Evolutionary conservation across 2,113 vertebrate species (phyloP), one percentile per base, ranked within the genome.

Genomic region (Seriola rivoliana): DNA sequence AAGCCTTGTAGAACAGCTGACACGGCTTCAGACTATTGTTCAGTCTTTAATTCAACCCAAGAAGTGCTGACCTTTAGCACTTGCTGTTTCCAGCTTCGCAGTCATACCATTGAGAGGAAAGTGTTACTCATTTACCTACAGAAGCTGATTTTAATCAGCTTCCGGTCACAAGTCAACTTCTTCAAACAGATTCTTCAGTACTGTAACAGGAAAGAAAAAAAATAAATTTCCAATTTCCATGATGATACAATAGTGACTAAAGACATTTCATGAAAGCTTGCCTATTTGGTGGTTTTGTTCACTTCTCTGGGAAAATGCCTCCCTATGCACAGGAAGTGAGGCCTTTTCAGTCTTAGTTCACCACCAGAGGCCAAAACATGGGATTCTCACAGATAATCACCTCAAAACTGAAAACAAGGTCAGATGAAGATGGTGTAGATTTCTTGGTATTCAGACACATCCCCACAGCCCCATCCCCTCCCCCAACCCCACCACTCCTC

Each of bases 361-460:
- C 40, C 40, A 42, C 40, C 40, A 42, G 40, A 8, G 40, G 40
- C 8, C 40, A 42, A 42, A 4, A 48, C 44, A 48, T 16, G 46
- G 46, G 40, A 42, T 42, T 42, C 8, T 42, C 9, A 9, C 40
- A 42, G 40, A 42, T 8, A 42, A 62, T 57, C 46, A 48, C 38
- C 25, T 75, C 73, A 23, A n/a, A 36, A 10, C 78, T 80, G 3
- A 82, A 85, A 80, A 40, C 34, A 48, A 58, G 32, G 63, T 87
- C 52, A 75, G 59, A 85, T 64, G 25, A 76, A 42, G 38, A 42
- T 42, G 44, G 72, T 88, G 64, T 69, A 38, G 70, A 75, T 85
- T 75, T 71, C 64, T 82, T 48, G 69, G 40, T 44, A 13, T 14
- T 8, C 8, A 9, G 40, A 25, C 86, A 55, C 68, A 60, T 23